A percentile compares a stretch with the other conserved stretches of the same genome.
These are phyloP conservation scores for Eutolmus rufibarbis DNA, from an alignment of 2,888 invertebrate genomes.

Conservation along the genomic window DNA sequence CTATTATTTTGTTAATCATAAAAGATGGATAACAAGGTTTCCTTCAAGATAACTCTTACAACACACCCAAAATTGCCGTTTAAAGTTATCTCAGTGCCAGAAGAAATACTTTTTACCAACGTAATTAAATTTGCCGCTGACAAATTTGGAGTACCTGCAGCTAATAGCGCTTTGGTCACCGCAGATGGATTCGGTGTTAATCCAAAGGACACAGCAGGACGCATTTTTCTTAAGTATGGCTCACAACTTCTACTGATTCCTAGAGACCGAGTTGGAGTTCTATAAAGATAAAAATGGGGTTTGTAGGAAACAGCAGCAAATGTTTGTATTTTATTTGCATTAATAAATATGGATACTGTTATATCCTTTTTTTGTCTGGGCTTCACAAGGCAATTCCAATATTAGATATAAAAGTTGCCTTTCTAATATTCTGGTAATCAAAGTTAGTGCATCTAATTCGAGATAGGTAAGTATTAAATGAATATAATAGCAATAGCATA, in stretches of 20 bases:
- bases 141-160: conserved; percentile 93
- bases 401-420: not conserved
- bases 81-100: conserved; percentile 95
- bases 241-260: conserved; percentile 92
- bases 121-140: conserved; percentile 97
- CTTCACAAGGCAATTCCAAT: not conserved
- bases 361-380: not conserved
- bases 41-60: conserved; percentile 95
- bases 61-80: conserved; percentile 96
- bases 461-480: no score
- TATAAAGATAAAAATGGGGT: not conserved
- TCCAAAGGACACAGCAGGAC: conserved; percentile 95
- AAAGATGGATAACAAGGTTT: conserved; percentile 73
- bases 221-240: conserved; percentile 94
- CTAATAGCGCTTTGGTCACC: conserved; percentile 96
- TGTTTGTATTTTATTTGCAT: not conserved
- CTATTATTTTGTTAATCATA: not conserved
- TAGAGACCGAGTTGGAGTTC: conserved; percentile 84
- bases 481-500: no score
- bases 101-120: conserved; percentile 93
- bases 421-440: not conserved
- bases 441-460: not conserved
- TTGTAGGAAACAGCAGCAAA: not conserved
- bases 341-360: not conserved
- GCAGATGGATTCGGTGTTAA: conserved; percentile 98